phyloP scores from a whole-genome alignment of 2,113 vertebrate genomes.

The Hyperoodon ampullatus region DNA sequence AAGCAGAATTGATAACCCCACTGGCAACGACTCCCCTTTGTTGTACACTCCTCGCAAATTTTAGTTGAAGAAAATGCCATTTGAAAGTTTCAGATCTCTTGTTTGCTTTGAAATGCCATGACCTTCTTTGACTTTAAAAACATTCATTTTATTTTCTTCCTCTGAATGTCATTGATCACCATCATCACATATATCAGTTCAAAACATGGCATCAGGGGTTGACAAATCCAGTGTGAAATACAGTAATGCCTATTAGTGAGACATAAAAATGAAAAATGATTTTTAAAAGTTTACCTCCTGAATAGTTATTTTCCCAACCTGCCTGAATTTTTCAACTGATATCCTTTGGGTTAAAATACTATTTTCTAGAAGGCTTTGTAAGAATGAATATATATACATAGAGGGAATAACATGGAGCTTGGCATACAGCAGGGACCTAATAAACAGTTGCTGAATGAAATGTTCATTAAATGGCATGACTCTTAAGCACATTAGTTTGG shows the following conservation, averaged over 20 bases:
- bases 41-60: not conserved
- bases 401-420: not conserved
- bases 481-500: not conserved
- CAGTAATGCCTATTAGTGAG: not conserved
- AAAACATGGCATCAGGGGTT: not conserved
- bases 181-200: not conserved
- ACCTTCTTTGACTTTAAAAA: conserved; percentile 31
- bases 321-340: not conserved
- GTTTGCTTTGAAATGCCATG: conserved; percentile 26
- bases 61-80: conserved; percentile 18
- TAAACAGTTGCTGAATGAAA: not conserved
- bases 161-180: not conserved
- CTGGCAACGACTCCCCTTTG: not conserved
- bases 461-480: not conserved
- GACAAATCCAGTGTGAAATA: not conserved
- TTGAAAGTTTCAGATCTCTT: not conserved
- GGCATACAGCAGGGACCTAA: not conserved
- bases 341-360: not conserved
- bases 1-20: conserved; percentile 19
- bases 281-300: not conserved
- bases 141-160: conserved; percentile 5
- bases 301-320: conserved; percentile 19
- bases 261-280: not conserved
- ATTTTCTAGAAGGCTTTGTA: not conserved
- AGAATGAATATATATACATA: conserved; percentile 1